A percentile compares a stretch with the other conserved stretches of the same genome.
Evolutionary conservation across 1,140 invertebrate species (phyloP).

Genomic region (Cherax destructor): DNA sequence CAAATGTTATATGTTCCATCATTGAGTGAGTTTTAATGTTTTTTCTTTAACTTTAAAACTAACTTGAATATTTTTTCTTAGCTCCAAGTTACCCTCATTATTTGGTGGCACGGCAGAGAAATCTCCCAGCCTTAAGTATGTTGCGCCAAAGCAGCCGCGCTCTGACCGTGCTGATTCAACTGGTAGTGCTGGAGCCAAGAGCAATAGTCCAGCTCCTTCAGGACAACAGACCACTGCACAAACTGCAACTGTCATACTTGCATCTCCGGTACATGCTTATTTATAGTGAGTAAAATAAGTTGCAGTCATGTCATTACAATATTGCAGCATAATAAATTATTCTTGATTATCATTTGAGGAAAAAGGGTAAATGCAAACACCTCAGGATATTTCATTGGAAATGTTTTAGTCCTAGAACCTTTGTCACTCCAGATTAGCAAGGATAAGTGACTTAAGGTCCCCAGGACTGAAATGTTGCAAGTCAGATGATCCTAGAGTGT

Average conservation of each 20-base stretch:
- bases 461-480: too few relatives aligned
- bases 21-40: too few relatives aligned
- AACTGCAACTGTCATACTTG: background rate
- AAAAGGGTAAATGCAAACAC: too few relatives aligned
- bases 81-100: conserved; percentile 28
- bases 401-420: too few relatives aligned
- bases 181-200: background rate
- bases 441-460: too few relatives aligned
- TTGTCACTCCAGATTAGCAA: too few relatives aligned
- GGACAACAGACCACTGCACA: background rate
- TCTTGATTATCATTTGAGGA: too few relatives aligned
- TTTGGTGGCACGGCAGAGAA: conserved; percentile 24
- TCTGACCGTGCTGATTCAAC: background rate
- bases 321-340: too few relatives aligned
- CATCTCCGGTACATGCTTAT: conserved; percentile 31
- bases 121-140: conserved; percentile 45
- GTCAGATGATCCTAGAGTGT: too few relatives aligned
- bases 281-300: conserved; percentile 25
- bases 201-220: background rate
- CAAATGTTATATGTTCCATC: too few relatives aligned
- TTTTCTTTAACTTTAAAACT: background rate
- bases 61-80: background rate
- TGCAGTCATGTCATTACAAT: too few relatives aligned
- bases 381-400: too few relatives aligned
- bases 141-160: conserved; percentile 34